phyloP scores from a whole-genome alignment of 2,797 vertebrate genomes.

The Mycteria americana region DNA sequence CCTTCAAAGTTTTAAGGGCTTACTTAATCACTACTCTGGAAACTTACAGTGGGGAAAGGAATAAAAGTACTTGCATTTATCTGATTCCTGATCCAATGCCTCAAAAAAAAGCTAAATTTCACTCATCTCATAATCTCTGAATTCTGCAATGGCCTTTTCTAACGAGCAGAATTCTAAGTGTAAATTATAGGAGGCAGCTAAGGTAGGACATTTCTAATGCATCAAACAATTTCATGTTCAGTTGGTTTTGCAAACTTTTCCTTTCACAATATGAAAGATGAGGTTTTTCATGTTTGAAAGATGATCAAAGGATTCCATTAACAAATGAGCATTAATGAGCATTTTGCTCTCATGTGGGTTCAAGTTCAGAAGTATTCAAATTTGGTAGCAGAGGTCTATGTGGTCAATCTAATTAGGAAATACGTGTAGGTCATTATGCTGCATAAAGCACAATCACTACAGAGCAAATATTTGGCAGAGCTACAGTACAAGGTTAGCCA shows the following conservation, averaged over 20 bases:
- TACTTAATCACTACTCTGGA: background rate
- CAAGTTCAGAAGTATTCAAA: background rate
- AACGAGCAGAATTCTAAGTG: background rate
- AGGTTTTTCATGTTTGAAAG: background rate
- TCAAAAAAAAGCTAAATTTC: background rate
- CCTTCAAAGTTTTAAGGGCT: background rate
- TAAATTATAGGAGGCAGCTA: background rate
- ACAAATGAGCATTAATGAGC: background rate
- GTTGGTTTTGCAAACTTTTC: background rate
- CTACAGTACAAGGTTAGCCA: background rate
- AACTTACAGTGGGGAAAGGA: background rate
- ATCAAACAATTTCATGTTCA: background rate
- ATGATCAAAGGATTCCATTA: background rate
- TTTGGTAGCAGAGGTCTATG: background rate
- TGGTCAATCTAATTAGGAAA: background rate
- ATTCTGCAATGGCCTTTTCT: background rate
- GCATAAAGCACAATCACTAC: background rate
- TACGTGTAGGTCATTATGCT: background rate
- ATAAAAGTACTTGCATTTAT: background rate
- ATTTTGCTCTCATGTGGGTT: background rate
- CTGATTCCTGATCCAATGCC: background rate
- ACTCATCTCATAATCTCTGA: background rate
- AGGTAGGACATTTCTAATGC: background rate
- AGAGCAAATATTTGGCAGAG: slow-evolving; percentile 10
- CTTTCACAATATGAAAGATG: background rate